Evolutionary conservation across 2,113 vertebrate species (phyloP).

Genomic region (Gobius niger): DNA sequence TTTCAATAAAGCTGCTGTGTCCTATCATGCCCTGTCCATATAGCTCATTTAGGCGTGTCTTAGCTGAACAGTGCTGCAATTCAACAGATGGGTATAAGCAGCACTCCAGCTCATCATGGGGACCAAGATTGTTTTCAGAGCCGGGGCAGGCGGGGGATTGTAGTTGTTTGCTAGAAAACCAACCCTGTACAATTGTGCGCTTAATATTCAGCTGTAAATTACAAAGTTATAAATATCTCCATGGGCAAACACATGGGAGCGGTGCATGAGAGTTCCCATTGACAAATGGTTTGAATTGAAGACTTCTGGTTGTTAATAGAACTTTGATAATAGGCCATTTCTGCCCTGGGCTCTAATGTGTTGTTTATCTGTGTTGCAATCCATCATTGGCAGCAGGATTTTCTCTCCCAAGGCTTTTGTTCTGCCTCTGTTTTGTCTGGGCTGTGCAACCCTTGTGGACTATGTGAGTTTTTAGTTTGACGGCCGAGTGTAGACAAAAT

Average conservation of each 20-base stretch:
- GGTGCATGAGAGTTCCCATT: background rate
- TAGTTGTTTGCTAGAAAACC: background rate
- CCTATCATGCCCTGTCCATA: conserved; percentile 3
- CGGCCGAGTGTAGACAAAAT: conserved; percentile 2
- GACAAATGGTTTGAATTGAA: background rate
- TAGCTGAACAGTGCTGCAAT: background rate
- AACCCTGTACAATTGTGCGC: background rate
- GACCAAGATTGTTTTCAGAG: background rate
- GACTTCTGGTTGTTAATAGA: conserved; percentile 2
- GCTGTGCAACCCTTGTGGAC: conserved; percentile 13
- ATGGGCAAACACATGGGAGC: background rate
- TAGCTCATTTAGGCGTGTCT: conserved; percentile 2
- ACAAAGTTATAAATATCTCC: conserved; percentile 3
- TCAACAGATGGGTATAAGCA: background rate
- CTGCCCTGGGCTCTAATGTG: conserved; percentile 2
- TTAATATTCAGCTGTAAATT: conserved; percentile 10
- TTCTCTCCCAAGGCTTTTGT: background rate
- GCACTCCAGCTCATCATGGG: background rate
- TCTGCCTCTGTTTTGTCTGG: conserved; percentile 8
- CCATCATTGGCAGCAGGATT: conserved; percentile 13
- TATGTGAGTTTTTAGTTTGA: conserved; percentile 20
- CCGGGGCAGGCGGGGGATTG: background rate
- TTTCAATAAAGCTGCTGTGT: conserved; percentile 4
- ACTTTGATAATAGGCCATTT: conserved; percentile 4
- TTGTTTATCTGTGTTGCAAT: conserved; percentile 10